Conservation (phyloP, 2,113 vertebrate genomes). For the Hippopotamus amphibius region DNA sequence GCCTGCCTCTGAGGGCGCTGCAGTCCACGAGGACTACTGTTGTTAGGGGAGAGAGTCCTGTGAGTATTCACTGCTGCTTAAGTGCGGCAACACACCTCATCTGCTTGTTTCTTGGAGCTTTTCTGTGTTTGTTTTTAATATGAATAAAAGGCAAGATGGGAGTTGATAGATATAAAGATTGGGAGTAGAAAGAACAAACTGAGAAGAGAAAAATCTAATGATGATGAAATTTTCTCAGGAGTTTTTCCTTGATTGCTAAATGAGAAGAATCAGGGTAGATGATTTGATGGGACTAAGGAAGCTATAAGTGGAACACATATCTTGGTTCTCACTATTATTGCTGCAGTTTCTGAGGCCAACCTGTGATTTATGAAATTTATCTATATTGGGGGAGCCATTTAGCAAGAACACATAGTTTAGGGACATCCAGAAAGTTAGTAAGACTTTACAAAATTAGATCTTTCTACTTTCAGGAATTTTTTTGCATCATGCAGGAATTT, state of each 20-base stretch:
- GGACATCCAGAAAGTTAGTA: neutral
- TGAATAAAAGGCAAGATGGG: neutral
- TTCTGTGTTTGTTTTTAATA: neutral
- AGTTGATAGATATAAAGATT: neutral
- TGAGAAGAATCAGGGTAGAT: neutral
- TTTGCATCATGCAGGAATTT: neutral
- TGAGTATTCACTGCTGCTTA: neutral
- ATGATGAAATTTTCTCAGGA: neutral
- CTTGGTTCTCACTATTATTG: neutral
- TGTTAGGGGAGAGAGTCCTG: neutral
- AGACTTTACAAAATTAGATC: neutral
- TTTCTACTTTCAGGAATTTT: conserved; percentile 8
- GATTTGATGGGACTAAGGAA: neutral
- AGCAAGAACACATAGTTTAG: conserved; percentile 9
- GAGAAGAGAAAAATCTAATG: conserved; percentile 36
- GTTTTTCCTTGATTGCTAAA: neutral
- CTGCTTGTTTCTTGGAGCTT: neutral
- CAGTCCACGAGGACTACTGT: neutral
- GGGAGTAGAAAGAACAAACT: neutral
- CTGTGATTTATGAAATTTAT: neutral
- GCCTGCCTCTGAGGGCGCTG: conserved; percentile 64
- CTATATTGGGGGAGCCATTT: neutral
- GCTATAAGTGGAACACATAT: neutral
- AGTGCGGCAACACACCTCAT: neutral
- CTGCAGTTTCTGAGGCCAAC: neutral